Conservation (phyloP, 2,888 invertebrate genomes). For the Pristionchus entomophagus region DNA sequence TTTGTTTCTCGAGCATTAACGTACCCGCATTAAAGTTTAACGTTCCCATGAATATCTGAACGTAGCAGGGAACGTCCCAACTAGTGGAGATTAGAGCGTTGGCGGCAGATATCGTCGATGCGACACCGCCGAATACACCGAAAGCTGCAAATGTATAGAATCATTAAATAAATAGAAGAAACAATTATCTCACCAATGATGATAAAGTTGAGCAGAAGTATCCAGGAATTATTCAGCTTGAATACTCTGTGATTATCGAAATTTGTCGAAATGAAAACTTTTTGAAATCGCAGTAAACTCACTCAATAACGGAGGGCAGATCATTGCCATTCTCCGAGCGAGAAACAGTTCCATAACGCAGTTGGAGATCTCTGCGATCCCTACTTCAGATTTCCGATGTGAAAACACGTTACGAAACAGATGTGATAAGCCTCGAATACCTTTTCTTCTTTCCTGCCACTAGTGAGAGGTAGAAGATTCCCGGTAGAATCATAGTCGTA, state of each 20-base stretch:
- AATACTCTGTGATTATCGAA: background rate
- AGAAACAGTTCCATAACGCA: background rate
- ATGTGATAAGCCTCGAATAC: no score
- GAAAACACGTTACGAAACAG: no score
- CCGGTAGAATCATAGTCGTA: slow-evolving; percentile 64
- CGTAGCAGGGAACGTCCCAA: slow-evolving; percentile 33
- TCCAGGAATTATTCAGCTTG: background rate
- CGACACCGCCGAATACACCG: slow-evolving; percentile 60
- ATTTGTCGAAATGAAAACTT: no score
- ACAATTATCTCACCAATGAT: slow-evolving; percentile 37
- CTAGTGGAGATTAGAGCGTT: background rate
- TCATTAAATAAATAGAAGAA: background rate
- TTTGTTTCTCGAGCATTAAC: no score
- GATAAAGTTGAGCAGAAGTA: background rate
- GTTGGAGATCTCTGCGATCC: background rate
- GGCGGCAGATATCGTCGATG: slow-evolving; percentile 57
- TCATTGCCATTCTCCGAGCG: slow-evolving; percentile 6
- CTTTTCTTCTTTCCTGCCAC: slow-evolving; percentile 58
- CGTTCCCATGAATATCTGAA: slow-evolving; percentile 11
- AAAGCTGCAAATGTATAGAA: slow-evolving; percentile 57
- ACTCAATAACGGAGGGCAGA: slow-evolving; percentile 10
- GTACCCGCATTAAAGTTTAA: background rate
- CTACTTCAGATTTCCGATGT: no score
- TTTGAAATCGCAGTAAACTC: background rate
- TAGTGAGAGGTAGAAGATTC: slow-evolving; percentile 62